Base-by-base conservation (phyloP, 2,888 invertebrate species). In the Patella caerulea region DNA sequence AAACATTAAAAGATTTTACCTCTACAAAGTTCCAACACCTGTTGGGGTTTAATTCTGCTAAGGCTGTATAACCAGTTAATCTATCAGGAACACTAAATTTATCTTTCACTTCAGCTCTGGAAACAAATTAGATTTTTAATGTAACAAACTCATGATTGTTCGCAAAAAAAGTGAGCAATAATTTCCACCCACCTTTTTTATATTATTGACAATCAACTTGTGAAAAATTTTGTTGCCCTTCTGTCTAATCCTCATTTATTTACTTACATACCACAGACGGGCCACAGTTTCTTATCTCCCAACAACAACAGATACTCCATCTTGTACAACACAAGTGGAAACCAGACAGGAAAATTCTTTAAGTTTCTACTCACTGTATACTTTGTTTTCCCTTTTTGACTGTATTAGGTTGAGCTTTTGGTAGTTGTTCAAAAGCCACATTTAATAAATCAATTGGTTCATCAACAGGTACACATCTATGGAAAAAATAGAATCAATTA, bases 371-470 rank as follows among this genome's bases (percentile, higher is more conserved):
- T 45, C 45, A 45, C 45, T 45, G 45, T 45, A 45, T 9, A 45
- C 45, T 24, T 65, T 19, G 65, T 11, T 65, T 65, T 12, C 19
- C 11, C 24, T 24, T 65, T 65, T 65, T 65, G 3, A 65, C 24
- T 3, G 65, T 65, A 24, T 65, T 65, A 1, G 65, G 24, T 72
- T 19, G 59, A 53, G 59, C 72, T 19, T 81, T 84, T 5, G 79
- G 87, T 74, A 71, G 81, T 76, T 86, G 86, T 79, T 91, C 95
- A 93, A 98, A 98, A 24, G 98, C 96, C n/a, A 98, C 97, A 93
- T 98, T 99, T 55, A 98, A 93, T 29, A 99, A 94, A 91, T 98
- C 98, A 86, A 99, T 96, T 34, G 95, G 93, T 88, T 95, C 95
- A 74, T 93, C 88, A 79, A 87, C 29, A 19, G 90, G 89, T 9